Evolutionary conservation across 2,797 vertebrate genomes (phyloP).

Genomic region (Mormyrus proboscirostris): DNA sequence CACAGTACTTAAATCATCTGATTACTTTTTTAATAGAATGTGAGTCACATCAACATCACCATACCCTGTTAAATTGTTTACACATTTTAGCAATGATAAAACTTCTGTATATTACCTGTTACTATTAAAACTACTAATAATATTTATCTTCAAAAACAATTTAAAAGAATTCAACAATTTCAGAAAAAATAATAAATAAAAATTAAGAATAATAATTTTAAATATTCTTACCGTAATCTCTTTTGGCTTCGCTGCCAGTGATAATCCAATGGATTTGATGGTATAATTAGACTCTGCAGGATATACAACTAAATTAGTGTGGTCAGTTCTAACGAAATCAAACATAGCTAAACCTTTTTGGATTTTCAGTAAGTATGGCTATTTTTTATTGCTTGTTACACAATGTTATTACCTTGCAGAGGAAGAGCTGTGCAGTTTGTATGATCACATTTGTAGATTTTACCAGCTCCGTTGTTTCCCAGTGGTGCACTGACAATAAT

Average conservation of each 20-base stretch:
- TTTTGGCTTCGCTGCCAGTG: constrained; percentile 36
- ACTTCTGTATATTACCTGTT: neutral
- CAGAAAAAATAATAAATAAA: neutral
- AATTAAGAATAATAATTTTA: neutral
- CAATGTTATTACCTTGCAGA: constrained; percentile 31
- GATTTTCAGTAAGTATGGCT: neutral
- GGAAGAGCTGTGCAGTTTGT: constrained; percentile 30
- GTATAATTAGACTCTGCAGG: neutral
- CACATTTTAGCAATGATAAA: neutral
- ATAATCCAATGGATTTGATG: constrained; percentile 48
- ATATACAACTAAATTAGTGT: neutral
- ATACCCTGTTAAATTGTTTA: neutral
- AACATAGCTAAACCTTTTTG: neutral
- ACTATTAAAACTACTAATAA: neutral
- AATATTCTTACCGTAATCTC: constrained; percentile 42
- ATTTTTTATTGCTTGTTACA: neutral
- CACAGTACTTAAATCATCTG: neutral
- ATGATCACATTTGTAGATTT: constrained; percentile 43
- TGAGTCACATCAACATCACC: neutral
- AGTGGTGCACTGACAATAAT: constrained; percentile 64
- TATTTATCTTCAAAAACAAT: neutral
- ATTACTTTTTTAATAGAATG: neutral
- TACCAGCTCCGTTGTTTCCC: constrained; percentile 52
- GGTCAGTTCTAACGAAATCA: neutral
- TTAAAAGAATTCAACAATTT: neutral